These are phyloP conservation scores for Catostomus latipinnis DNA, from an alignment of 2,797 vertebrate genomes.

Conservation along the genomic window DNA sequence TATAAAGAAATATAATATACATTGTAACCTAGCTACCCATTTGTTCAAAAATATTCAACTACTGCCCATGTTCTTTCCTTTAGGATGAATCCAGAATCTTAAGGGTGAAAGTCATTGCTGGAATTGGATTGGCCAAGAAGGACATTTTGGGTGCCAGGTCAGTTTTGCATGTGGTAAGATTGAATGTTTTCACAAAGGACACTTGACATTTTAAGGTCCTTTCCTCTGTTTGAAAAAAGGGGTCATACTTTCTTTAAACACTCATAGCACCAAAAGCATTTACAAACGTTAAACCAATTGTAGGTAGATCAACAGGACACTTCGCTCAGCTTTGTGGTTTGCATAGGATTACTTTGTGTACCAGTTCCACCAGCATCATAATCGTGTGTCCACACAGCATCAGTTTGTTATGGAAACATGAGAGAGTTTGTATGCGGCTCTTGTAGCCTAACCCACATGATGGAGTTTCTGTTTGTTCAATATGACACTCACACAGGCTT, in stretches of 20 bases:
- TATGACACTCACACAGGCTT: background rate
- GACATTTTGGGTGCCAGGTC: constrained; percentile 96
- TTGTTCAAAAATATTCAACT: no score
- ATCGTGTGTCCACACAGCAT: background rate
- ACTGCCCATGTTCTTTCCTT: constrained; percentile 33
- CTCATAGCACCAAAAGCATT: no score
- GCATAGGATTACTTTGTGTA: background rate
- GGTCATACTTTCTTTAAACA: no score
- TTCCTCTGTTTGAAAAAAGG: no score
- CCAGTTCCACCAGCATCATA: background rate
- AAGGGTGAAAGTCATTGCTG: constrained; percentile 89
- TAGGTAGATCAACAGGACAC: background rate
- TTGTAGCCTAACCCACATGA: background rate
- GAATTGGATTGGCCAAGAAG: constrained; percentile 94
- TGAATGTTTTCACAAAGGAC: no score
- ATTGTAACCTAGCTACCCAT: no score
- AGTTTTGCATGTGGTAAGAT: constrained; percentile 54
- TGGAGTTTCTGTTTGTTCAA: background rate
- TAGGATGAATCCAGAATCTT: constrained; percentile 87
- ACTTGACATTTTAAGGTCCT: no score
- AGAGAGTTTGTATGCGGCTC: background rate
- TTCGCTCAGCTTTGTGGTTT: background rate
- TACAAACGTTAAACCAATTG: no score
- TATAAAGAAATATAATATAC: no score
- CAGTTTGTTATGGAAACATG: constrained; percentile 44